Percentiles rank a stretch among this genome's conserved stretches.
Conservation (phyloP, 2,888 invertebrate genomes). For the Eilema caniola region DNA sequence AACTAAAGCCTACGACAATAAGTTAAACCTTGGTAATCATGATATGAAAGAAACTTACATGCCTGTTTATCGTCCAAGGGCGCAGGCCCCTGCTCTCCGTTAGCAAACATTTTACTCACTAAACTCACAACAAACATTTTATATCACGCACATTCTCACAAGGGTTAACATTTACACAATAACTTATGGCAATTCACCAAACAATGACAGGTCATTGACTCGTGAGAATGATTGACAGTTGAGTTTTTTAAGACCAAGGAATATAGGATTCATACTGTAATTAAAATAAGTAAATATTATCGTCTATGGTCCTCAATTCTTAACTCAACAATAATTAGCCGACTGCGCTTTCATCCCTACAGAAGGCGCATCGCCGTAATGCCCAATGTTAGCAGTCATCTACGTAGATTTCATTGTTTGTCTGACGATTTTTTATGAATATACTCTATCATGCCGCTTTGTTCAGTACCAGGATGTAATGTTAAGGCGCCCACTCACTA, state of each 20-base stretch:
- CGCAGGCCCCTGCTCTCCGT: not conserved
- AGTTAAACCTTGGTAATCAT: not conserved
- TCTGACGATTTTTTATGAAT: too few species aligned
- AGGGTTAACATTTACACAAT: not conserved
- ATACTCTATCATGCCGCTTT: too few species aligned
- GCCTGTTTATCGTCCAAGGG: not conserved
- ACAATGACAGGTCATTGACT: not conserved
- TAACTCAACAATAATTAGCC: too few species aligned
- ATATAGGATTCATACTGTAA: not conserved
- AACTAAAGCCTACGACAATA: not conserved
- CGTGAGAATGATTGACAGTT: not conserved
- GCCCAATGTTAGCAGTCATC: too few species aligned
- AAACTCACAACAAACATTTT: conserved; percentile 15
- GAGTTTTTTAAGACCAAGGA: not conserved
- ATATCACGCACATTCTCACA: not conserved
- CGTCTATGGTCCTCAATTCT: too few species aligned
- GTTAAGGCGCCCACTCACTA: too few species aligned
- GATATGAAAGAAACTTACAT: conserved; percentile 3
- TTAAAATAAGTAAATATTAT: too few species aligned
- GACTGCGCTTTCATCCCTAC: too few species aligned
- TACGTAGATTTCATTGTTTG: too few species aligned
- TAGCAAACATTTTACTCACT: conserved; percentile 9
- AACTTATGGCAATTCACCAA: conserved; percentile 7
- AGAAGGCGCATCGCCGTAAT: too few species aligned
- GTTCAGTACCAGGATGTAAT: too few species aligned